A percentile compares a stretch with the other conserved stretches of the same genome.
Evolutionary conservation across 2,888 invertebrate species (phyloP).

Genomic region (Drosophila pseudotakahashii): DNA sequence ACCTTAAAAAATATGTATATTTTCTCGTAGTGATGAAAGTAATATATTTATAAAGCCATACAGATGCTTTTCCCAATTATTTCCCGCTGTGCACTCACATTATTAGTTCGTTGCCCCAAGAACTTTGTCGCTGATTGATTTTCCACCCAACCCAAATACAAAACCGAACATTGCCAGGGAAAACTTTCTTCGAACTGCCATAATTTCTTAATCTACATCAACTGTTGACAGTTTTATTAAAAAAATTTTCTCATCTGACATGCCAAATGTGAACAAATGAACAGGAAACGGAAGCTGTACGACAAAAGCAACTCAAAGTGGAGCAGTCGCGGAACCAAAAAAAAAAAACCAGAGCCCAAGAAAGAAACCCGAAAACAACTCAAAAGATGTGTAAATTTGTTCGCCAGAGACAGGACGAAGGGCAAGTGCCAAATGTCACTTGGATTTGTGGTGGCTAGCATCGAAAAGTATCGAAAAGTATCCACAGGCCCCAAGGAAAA

Average conservation of each 20-base stretch:
- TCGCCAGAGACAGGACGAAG: constrained; percentile 51
- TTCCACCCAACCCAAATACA: constrained; percentile 9
- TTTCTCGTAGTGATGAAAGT: too few relatives aligned
- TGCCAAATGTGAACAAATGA: constrained; percentile 77
- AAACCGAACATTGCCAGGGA: constrained; percentile 14
- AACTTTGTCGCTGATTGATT: constrained; percentile 46
- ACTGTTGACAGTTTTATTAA: constrained; percentile 78
- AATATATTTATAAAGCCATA: too few relatives aligned
- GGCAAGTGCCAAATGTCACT: constrained; percentile 78
- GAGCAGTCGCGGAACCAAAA: constrained; percentile 19
- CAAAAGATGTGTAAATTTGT: constrained; percentile 75
- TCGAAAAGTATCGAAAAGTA: constrained; percentile 37
- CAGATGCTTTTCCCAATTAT: background rate
- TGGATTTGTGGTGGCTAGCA: constrained; percentile 49
- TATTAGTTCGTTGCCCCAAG: constrained; percentile 27
- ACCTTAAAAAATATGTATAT: too few relatives aligned
- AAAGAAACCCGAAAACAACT: constrained; percentile 42
- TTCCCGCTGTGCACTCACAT: constrained; percentile 6
- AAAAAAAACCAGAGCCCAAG: constrained; percentile 3
- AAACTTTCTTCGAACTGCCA: constrained; percentile 53
- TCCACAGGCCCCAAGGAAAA: constrained; percentile 22
- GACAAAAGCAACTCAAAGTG: constrained; percentile 52
- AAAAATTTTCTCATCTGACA: constrained; percentile 63
- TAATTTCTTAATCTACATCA: constrained; percentile 80
- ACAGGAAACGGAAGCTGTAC: constrained; percentile 78